phyloP scores from a whole-genome alignment of 2,797 vertebrate species.

The Malurus leucopterus region DNA sequence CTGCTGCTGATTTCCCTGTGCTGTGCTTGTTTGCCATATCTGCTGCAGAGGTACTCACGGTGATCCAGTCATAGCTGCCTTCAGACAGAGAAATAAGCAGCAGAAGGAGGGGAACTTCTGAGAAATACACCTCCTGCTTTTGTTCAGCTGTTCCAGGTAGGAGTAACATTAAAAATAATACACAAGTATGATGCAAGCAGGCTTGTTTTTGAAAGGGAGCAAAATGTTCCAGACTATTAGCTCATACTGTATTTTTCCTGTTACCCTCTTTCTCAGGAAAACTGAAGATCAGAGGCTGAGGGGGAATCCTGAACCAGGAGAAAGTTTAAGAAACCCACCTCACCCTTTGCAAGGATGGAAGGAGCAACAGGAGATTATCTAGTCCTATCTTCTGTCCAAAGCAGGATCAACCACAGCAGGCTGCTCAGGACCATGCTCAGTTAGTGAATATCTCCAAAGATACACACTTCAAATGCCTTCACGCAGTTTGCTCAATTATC shows the following conservation, averaged over 20 bases:
- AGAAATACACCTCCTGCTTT: constrained; percentile 1
- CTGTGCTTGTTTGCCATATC: background rate
- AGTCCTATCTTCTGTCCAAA: background rate
- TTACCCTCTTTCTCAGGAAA: background rate
- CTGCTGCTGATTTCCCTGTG: background rate
- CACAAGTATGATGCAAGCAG: background rate
- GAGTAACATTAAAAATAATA: background rate
- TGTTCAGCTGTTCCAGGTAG: background rate
- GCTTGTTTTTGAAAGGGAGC: background rate
- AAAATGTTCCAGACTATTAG: background rate
- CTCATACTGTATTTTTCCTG: background rate
- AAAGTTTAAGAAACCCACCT: background rate
- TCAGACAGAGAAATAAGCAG: background rate
- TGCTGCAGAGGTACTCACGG: background rate
- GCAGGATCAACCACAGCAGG: background rate
- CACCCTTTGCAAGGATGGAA: background rate
- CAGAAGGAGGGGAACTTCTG: background rate
- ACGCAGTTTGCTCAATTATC: background rate
- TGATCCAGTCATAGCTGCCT: background rate
- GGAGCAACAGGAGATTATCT: background rate
- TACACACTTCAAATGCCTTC: background rate
- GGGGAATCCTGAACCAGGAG: background rate
- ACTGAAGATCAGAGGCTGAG: background rate
- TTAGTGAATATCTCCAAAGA: background rate
- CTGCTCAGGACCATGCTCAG: background rate